These are phyloP conservation scores for Syngnathus typhle DNA, from an alignment of 2,113 vertebrate genomes.

Conservation along the genomic window DNA sequence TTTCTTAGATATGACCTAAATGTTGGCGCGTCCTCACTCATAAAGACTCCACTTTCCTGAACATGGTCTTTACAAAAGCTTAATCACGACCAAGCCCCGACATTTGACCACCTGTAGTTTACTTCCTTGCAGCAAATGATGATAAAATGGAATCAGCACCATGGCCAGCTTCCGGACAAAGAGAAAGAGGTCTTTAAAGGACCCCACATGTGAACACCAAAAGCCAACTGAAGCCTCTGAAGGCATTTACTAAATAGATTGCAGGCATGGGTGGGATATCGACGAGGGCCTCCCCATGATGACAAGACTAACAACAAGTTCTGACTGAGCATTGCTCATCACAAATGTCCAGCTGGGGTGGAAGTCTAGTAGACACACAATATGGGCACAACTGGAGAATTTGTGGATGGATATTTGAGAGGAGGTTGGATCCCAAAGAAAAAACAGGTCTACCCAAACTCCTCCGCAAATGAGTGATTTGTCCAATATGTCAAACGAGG, in stretches of 20 bases:
- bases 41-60: constrained; percentile 5
- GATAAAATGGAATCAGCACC: not conserved
- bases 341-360: not conserved
- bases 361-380: not conserved
- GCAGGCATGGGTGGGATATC: constrained; percentile 33
- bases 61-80: constrained; percentile 38
- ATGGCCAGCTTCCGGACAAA: not conserved
- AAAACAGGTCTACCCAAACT: not conserved
- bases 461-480: not conserved
- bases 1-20: constrained; percentile 36
- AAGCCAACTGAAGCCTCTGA: constrained; percentile 16
- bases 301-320: constrained; percentile 12
- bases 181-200: constrained; percentile 25
- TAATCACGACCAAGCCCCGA: constrained; percentile 29
- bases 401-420: too few species aligned
- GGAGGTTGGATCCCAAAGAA: not conserved
- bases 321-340: not conserved
- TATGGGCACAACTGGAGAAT: not conserved
- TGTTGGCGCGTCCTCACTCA: constrained; percentile 13
- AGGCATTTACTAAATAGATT: not conserved
- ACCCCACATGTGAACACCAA: constrained; percentile 37
- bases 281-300: constrained; percentile 21
- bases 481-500: not conserved
- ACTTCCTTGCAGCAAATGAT: constrained; percentile 6
- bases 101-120: constrained; percentile 28